phyloP scores from a whole-genome alignment of 2,797 vertebrate species.

The Hyperoplus immaculatus region DNA sequence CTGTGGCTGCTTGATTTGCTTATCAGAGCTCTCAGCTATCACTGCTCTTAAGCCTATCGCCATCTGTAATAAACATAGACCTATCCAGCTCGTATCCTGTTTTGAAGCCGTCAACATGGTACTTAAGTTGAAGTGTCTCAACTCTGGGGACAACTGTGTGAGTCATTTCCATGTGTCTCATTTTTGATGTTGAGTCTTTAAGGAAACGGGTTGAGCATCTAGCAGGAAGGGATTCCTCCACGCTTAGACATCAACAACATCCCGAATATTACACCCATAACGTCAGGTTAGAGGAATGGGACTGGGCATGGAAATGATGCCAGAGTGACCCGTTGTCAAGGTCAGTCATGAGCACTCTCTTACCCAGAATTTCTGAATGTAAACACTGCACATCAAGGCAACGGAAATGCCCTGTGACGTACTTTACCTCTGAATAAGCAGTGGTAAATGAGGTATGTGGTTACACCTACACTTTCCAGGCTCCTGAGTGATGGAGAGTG shows the following conservation, averaged over 20 bases:
- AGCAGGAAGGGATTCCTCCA: conserved; percentile 88
- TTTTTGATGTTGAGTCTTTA: conserved; percentile 86
- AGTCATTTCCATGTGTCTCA: conserved; percentile 86
- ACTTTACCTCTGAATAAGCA: conserved; percentile 64
- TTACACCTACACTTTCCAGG: conserved; percentile 35
- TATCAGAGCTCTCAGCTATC: conserved; percentile 71
- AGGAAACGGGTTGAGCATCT: conserved; percentile 82
- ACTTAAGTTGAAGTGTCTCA: conserved; percentile 76
- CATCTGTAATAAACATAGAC: conserved; percentile 81
- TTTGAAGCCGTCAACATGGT: conserved; percentile 85
- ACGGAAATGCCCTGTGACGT: conserved; percentile 76
- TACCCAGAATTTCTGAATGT: conserved; percentile 69
- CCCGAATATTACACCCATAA: conserved; percentile 73
- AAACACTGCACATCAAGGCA: conserved; percentile 82
- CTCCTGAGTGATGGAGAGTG: neutral
- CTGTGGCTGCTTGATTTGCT: conserved; percentile 55
- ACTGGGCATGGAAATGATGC: conserved; percentile 79
- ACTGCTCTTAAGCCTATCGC: conserved; percentile 72
- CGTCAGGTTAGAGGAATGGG: conserved; percentile 59
- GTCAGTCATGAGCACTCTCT: conserved; percentile 72
- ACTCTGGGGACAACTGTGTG: conserved; percentile 76
- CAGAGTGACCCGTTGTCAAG: conserved; percentile 79
- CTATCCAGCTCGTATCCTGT: conserved; percentile 84
- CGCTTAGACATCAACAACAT: conserved; percentile 86
- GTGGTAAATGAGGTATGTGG: conserved; percentile 48